Evolutionary conservation across 1,140 invertebrate genomes (phyloP).

Genomic region (Semibalanus balanoides): DNA sequence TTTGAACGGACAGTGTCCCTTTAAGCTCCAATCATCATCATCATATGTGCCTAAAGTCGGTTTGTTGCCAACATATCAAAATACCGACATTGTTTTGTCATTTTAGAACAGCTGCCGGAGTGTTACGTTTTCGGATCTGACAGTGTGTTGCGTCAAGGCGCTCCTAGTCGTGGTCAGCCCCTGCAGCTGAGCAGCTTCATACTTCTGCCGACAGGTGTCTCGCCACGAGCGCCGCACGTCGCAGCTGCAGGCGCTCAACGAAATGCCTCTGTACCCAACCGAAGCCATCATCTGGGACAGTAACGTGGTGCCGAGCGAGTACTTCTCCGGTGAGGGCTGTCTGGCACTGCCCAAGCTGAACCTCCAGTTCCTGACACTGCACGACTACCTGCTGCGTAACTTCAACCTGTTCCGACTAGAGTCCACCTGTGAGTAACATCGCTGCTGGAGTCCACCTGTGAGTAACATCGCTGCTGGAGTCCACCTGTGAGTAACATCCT

Average conservation of each 20-base stretch:
- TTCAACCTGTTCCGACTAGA: slow-evolving; percentile 96
- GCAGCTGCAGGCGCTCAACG: slow-evolving; percentile 87
- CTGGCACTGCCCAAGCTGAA: slow-evolving; percentile 95
- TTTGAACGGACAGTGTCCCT: too few relatives aligned
- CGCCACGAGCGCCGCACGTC: slow-evolving; percentile 77
- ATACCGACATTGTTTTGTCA: too few relatives aligned
- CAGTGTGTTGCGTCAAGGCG: too few relatives aligned
- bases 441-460: too few relatives aligned
- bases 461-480: too few relatives aligned
- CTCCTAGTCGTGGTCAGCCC: too few relatives aligned
- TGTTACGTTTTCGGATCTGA: too few relatives aligned
- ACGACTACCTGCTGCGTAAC: slow-evolving; percentile 95
- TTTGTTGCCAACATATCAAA: too few relatives aligned
- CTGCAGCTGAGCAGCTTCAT: slow-evolving; percentile 1
- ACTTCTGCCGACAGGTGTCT: slow-evolving; percentile 39
- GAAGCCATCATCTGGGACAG: slow-evolving; percentile 99
- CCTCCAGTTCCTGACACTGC: slow-evolving; percentile 93
- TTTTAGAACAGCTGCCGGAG: too few relatives aligned
- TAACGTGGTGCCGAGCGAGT: slow-evolving; percentile 94
- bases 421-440: slow-evolving; percentile 70
- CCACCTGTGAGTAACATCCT: too few relatives aligned
- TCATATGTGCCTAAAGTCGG: too few relatives aligned
- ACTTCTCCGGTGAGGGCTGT: slow-evolving; percentile 87
- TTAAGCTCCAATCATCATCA: too few relatives aligned
- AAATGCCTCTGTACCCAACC: slow-evolving; percentile 96